phyloP scores from a whole-genome alignment of 2,797 vertebrate species.

The Helicolenus hilgendorfi region DNA sequence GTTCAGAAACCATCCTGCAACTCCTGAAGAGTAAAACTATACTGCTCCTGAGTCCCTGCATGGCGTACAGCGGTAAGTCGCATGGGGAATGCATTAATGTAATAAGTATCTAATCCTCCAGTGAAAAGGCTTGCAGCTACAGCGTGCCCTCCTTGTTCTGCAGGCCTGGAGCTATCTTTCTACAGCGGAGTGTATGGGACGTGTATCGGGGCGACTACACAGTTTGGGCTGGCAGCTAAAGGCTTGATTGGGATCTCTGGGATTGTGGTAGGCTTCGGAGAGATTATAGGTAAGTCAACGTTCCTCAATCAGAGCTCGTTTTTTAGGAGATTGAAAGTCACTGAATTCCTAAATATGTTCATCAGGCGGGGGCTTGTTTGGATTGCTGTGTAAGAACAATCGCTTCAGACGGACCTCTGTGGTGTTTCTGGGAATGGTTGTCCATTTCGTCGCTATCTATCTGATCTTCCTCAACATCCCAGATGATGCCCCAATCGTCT shows the following conservation, averaged over 20 bases:
- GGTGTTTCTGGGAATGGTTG: slow-evolving; percentile 92
- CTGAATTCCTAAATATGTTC: background rate
- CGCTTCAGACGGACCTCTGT: slow-evolving; percentile 91
- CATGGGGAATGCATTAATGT: background rate
- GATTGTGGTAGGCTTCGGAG: slow-evolving; percentile 90
- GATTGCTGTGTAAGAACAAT: slow-evolving; percentile 89
- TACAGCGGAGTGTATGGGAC: slow-evolving; percentile 93
- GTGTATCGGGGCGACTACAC: slow-evolving; percentile 89
- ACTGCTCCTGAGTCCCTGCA: slow-evolving; percentile 89
- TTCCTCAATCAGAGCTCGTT: background rate
- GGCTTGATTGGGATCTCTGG: slow-evolving; percentile 92
- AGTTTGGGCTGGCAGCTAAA: slow-evolving; percentile 87
- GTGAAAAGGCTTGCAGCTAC: slow-evolving; percentile 26
- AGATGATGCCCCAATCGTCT: slow-evolving; percentile 86
- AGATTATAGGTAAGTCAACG: slow-evolving; percentile 87
- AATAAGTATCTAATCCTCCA: slow-evolving; percentile 1
- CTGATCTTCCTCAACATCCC: slow-evolving; percentile 92
- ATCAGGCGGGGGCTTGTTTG: slow-evolving; percentile 90
- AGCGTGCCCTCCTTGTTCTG: background rate
- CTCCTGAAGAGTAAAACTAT: slow-evolving; percentile 87
- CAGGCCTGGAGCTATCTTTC: slow-evolving; percentile 91
- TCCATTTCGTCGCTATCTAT: slow-evolving; percentile 92
- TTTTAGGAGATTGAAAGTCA: background rate
- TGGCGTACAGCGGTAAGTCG: slow-evolving; percentile 91
- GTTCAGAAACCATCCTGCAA: slow-evolving; percentile 85